A percentile compares a stretch with the other conserved stretches of the same genome.
Conservation (phyloP, 2,113 vertebrate species). For the Alouatta palliata region DNA sequence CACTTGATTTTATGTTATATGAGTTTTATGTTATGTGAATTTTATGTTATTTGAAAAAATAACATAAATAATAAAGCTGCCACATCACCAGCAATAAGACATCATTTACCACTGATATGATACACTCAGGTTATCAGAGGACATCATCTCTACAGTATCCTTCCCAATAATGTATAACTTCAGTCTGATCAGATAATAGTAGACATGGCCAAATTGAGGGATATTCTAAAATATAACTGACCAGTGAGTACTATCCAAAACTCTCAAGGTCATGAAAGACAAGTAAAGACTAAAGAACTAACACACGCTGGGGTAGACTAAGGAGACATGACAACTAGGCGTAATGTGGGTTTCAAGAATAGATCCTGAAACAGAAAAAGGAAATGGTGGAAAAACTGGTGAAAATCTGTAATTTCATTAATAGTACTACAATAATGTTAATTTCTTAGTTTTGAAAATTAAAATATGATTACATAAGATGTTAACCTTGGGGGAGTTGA, state of each 20-base stretch:
- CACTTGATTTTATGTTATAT: not conserved
- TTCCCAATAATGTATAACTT: not conserved
- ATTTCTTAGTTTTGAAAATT: not conserved
- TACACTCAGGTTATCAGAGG: not conserved
- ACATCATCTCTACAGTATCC: not conserved
- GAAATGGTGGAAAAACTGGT: not conserved
- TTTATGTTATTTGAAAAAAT: not conserved
- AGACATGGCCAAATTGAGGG: not conserved
- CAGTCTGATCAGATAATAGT: not conserved
- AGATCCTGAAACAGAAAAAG: not conserved
- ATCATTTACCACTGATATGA: not conserved
- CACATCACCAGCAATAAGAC: not conserved
- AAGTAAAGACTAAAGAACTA: not conserved
- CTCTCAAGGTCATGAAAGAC: not conserved
- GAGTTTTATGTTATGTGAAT: not conserved
- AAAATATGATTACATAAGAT: not conserved
- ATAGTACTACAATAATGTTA: not conserved
- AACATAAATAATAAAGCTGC: not conserved
- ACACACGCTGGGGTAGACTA: not conserved
- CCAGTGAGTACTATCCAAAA: not conserved
- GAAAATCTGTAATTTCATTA: not conserved
- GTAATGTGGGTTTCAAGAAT: not conserved
- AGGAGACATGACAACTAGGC: not conserved
- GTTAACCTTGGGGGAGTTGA: not conserved
- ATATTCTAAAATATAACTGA: not conserved